Base-by-base conservation (phyloP, 2,797 vertebrate genomes). In the Enteromius viviparus region DNA sequence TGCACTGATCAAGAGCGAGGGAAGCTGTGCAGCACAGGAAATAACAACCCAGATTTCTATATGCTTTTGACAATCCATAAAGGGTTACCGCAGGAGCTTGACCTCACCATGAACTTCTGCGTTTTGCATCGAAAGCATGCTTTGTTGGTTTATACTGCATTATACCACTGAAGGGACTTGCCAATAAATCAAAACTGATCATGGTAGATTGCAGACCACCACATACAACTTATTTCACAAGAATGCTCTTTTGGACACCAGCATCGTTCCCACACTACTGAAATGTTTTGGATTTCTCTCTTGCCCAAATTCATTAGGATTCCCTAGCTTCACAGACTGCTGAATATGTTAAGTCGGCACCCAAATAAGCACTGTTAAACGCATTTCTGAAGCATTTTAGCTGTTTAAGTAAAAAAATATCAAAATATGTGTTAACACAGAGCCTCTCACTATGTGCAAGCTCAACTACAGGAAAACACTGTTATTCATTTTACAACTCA, bases 261-360 rank as follows among this genome's bases (percentile, higher is more conserved):
- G 32, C 70, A 87, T 82, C 64, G 21, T 82, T 87, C 78, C 79
- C 82, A 82, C 79, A 76, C 58, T 53, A 42, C 68, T 76, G 65
- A 65, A 82, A 85, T 86, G 79, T 45, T 74, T 88, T 55, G 32
- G 42, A 86, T 81, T 74, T 81, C 71, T 42, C 77, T 47, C 21
- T 71, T 74, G 76, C 29, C 55, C 74, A 76, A 80, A 49, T 80
- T 76, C 49, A 71, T 75, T 65, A 23, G 37, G 65, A 83, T 85
- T 74, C 76, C 49, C 42, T 19, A 72, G 60, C 85, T 83, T 82
- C 32, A 71, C 37, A n/a, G 37, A 80, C 70, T 64, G n/a, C 21
- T 85, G 19, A 76, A 42, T 76, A 62, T 55, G 11, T 60, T 47
- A 32, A 17, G 19, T 47, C 78, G 32, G 76, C 76, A 49, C 14